phyloP scores from a whole-genome alignment of 2,797 vertebrate genomes.

The Acipenser transmontanus region DNA sequence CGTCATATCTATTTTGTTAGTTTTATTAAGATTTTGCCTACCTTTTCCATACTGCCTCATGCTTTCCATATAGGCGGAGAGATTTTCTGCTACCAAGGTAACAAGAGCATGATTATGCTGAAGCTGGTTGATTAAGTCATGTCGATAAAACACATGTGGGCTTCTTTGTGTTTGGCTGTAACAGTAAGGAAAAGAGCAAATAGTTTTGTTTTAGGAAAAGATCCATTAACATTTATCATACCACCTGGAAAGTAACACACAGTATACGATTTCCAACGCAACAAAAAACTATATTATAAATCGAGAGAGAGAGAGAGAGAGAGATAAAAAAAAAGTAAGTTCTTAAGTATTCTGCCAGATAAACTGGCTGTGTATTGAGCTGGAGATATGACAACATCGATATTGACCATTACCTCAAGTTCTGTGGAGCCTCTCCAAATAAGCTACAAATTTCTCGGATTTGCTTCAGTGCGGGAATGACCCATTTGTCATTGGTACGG shows the following conservation, averaged over 20 bases:
- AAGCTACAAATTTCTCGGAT: slow-evolving; percentile 99
- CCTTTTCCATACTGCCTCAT: slow-evolving; percentile 97
- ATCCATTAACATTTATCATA: no score
- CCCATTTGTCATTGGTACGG: slow-evolving; percentile 98
- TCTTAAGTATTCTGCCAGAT: no score
- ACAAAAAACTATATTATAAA: no score
- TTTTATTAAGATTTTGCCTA: slow-evolving; percentile 38
- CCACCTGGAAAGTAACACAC: no score
- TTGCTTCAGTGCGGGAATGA: slow-evolving; percentile 96
- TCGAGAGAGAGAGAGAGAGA: no score
- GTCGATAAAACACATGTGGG: slow-evolving; percentile 96
- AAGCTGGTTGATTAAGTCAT: slow-evolving; percentile 98
- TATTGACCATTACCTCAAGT: slow-evolving; percentile 76
- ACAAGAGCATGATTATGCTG: slow-evolving; percentile 98
- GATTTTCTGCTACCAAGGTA: slow-evolving; percentile 95
- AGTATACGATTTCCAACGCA: no score
- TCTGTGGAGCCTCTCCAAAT: slow-evolving; percentile 97
- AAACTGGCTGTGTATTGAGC: no score
- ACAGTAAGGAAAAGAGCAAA: slow-evolving; percentile 35
- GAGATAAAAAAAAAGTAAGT: no score
- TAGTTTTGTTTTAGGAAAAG: neutral
- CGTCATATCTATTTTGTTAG: no score
- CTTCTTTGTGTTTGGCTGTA: slow-evolving; percentile 94
- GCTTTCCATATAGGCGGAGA: slow-evolving; percentile 97
- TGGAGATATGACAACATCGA: no score